These are phyloP conservation scores for Belonocnema kinseyi DNA, from an alignment of 1,140 invertebrate species.

Conservation along the genomic window DNA sequence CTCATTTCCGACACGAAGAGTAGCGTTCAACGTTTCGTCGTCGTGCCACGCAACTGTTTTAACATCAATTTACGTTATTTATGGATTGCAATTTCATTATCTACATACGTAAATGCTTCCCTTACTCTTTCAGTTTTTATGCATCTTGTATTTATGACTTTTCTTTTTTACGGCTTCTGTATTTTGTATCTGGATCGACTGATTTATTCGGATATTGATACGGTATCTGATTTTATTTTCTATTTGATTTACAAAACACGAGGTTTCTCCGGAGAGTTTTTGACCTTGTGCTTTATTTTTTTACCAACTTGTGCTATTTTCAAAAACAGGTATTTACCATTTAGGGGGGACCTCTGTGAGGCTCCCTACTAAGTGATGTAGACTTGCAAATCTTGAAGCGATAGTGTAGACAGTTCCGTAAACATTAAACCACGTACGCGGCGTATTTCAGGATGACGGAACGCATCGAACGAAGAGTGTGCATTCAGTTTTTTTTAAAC, in stretches of 20 bases:
- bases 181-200: neutral
- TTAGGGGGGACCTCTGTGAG: too few relatives aligned
- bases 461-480: too few relatives aligned
- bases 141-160: constrained; percentile 12
- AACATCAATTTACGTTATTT: constrained; percentile 31
- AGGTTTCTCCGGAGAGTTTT: too few relatives aligned
- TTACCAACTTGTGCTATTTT: too few relatives aligned
- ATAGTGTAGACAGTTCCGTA: too few relatives aligned
- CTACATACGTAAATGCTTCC: constrained; percentile 22
- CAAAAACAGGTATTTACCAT: too few relatives aligned
- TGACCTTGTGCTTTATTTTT: too few relatives aligned
- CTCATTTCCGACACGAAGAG: constrained; percentile 30
- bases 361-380: too few relatives aligned
- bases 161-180: neutral
- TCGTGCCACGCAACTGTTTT: constrained; percentile 28
- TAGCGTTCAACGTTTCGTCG: constrained; percentile 28
- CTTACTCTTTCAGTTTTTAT: neutral
- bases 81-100: constrained; percentile 31
- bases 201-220: neutral
- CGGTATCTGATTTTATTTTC: neutral
- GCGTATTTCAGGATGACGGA: too few relatives aligned
- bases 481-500: too few relatives aligned
- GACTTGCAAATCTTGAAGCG: too few relatives aligned
- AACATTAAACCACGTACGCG: too few relatives aligned
- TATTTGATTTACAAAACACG: neutral